Conservation (phyloP, 1,140 invertebrate species). For the Aphelinus atriplicis region DNA sequence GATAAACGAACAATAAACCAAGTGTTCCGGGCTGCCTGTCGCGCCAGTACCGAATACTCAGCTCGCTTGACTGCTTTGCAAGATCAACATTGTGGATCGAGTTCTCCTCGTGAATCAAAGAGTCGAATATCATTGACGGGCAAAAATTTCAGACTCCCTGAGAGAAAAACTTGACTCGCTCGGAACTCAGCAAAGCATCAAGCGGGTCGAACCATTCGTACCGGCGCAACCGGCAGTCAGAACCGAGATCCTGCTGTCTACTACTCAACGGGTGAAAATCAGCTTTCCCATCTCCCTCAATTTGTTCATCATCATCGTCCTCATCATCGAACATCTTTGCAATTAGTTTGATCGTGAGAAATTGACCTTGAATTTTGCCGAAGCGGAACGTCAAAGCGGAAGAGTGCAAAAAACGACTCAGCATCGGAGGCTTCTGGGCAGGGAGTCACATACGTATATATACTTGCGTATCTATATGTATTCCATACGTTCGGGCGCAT, state of each 20-base stretch:
- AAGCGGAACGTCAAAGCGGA: constrained; percentile 44
- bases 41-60: constrained; percentile 22
- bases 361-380: constrained; percentile 39
- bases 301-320: not conserved
- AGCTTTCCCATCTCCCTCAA: constrained; percentile 32
- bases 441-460: no score
- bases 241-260: constrained; percentile 21
- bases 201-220: constrained; percentile 15
- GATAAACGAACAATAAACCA: constrained; percentile 22
- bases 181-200: constrained; percentile 4
- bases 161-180: not conserved
- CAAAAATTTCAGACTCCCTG: no score
- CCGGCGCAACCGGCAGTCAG: constrained; percentile 21
- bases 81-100: not conserved
- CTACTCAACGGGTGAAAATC: constrained; percentile 35
- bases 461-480: no score
- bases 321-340: constrained; percentile 3
- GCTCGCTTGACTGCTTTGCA: constrained; percentile 20
- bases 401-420: constrained; percentile 26
- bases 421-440: not conserved
- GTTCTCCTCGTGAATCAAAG: no score
- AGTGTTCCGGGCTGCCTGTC: constrained; percentile 13
- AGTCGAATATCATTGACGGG: no score
- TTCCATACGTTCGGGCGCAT: constrained; percentile 24
- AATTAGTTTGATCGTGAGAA: constrained; percentile 34